phyloP scores from a whole-genome alignment of 1,140 invertebrate genomes.

The Thaumatotibia leucotreta region DNA sequence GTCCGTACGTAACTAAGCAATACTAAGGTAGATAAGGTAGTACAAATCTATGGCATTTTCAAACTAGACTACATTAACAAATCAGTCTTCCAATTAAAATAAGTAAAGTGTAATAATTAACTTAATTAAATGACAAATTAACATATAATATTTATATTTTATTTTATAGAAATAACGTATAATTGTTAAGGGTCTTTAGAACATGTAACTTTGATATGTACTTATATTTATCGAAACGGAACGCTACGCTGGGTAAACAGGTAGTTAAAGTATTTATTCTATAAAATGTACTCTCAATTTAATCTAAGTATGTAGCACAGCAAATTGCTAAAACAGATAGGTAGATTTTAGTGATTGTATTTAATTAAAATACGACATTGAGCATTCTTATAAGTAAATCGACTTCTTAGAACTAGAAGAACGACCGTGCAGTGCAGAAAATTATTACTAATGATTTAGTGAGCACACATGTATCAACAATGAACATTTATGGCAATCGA shows the following conservation, averaged over 20 bases:
- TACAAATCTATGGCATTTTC: constrained; percentile 73
- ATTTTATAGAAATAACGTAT: constrained; percentile 23
- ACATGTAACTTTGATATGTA: constrained; percentile 15
- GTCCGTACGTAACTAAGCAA: constrained; percentile 49
- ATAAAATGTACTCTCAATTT: background rate
- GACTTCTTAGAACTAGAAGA: constrained; percentile 51
- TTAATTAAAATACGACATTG: constrained; percentile 50
- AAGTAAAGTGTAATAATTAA: constrained; percentile 53
- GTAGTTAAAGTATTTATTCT: background rate
- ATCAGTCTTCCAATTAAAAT: constrained; percentile 72
- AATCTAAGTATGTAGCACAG: constrained; percentile 20
- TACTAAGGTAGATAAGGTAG: constrained; percentile 37
- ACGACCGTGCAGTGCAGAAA: constrained; percentile 64
- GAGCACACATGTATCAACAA: constrained; percentile 64
- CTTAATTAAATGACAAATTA: constrained; percentile 54
- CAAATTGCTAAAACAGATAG: constrained; percentile 27
- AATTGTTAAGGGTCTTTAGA: background rate
- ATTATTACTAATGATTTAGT: constrained; percentile 33
- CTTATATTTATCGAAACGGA: background rate
- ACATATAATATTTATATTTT: constrained; percentile 38
- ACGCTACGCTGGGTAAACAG: background rate
- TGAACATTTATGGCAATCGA: constrained; percentile 67
- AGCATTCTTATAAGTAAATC: constrained; percentile 59
- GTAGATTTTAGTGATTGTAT: constrained; percentile 24
- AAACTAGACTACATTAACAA: constrained; percentile 76